Evolutionary conservation across 2,797 vertebrate genomes (phyloP), one percentile per base, ranked within the genome.

Genomic region (Malurus leucopterus): DNA sequence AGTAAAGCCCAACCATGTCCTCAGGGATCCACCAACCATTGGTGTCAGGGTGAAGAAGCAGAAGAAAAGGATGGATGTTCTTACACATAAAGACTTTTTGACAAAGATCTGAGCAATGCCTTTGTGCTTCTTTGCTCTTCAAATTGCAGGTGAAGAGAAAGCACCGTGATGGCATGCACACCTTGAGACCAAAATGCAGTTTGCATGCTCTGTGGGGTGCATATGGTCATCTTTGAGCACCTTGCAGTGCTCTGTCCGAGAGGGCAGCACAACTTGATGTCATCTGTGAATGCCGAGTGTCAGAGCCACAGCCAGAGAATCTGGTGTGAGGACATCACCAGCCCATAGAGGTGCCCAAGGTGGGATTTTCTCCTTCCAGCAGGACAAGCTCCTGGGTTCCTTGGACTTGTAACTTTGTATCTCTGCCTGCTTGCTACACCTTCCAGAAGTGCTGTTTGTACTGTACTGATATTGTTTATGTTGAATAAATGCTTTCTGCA

Each of bases 401-500:
- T 76, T 32, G 46, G 29, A 53, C 57, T 43, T 1, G 0, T 40
- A 89, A 36, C 68, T 74, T 58, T 77, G 8, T 85, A 86, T 84
- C 57, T 88, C 74, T 93, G 36, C 51, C 41, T 71, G 44, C 70
- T 86, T 79, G 55, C 78, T 93, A 4, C 46, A 43, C 41, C 49
- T 84, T 91, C 46, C 74, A 86, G 38, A 91, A 88, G 61, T 61
- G 30, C 27, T 91, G 63, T 89, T 92, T 92, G 71, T 95, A 78
- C 67, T 88, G 16, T 75, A 61, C 50, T 84, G 89, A 76, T 89
- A 84, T 3, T 93, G 77, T 92, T 94, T 91, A 86, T 86, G 55
- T 57, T 86, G 80, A 95, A 95, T 95, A 95, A 95, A 95, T 89
- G 27, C 64, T 76, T 92, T 94, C 74, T 93, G 30, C 64, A 88